Evolutionary conservation across 2,113 vertebrate genomes (phyloP), one percentile per base, ranked within the genome.

Genomic region (Ameiurus melas): DNA sequence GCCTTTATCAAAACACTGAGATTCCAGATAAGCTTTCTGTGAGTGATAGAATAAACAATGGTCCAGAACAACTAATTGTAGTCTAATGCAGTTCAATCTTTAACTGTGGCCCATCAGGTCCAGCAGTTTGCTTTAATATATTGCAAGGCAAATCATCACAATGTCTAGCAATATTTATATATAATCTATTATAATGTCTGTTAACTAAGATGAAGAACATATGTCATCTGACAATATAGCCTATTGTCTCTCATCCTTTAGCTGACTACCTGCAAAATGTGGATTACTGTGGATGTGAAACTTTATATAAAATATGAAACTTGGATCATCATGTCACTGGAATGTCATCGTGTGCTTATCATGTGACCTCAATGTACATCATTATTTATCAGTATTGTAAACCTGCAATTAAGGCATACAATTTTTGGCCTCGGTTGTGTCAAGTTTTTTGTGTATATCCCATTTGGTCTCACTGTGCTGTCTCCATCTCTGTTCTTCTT

Each of bases 401-500:
- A 22, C 27, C 68, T 78, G 39, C 22, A 51, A 14, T 30, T 53
- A 55, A 55, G 9, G 75, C 36, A 39, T 79, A 66, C n/a, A 30
- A 12, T 64, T 20, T 77, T 58, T 60, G 25, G 53, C 13, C 2
- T 64, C 2, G 8, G n/a, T 51, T 68, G 25, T 68, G 19, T 39
- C 5, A 53, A 4, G 6, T 13, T 64, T 62, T 20, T 36, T 60
- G 25, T 51, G 0, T 20, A 4, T 66, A 25, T 78, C 39, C 25
- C 30, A 53, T 70, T 62, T n/a, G 25, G 22, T 36, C 43, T 19
- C 5, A 68, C 43, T 51, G 30, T 71, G 8, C 30, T 82, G 13
- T 79, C 3, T 77, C 20, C 16, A 16, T 51, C 25, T 78, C 12
- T 53, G 13, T 19, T 78, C 14, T 86, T 6, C 27, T 95, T 94